Evolutionary conservation across 2,888 invertebrate species (phyloP).

Genomic region (Drosophila melanosoma): DNA sequence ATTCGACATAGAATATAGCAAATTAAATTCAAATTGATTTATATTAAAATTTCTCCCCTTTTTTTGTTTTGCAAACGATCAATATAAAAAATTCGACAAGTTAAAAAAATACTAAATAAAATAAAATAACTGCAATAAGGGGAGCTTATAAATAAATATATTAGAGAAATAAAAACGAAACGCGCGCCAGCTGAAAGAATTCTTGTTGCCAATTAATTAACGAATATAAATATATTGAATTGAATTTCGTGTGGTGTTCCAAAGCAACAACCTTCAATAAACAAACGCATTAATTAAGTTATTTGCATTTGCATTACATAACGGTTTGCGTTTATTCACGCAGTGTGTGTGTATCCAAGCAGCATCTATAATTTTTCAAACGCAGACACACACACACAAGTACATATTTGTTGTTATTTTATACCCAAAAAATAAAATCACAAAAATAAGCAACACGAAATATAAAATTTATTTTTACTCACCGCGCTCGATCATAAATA

Average conservation of each 20-base stretch:
- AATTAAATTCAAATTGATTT: conserved; percentile 50
- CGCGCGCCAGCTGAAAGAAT: conserved; percentile 51
- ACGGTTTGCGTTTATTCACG: conserved; percentile 20
- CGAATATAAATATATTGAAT: conserved; percentile 21
- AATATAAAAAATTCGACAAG: conserved; percentile 36
- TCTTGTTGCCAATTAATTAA: conserved; percentile 46
- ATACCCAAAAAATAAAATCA: conserved; percentile 33
- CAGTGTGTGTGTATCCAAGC: conserved; percentile 10
- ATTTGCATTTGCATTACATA: conserved; percentile 52
- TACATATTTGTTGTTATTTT: conserved; percentile 26
- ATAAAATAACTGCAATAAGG: conserved; percentile 10
- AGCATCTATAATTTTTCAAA: conserved; percentile 27
- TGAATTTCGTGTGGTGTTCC: conserved; percentile 58
- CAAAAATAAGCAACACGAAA: conserved; percentile 23
- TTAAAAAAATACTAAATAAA: conserved; percentile 6
- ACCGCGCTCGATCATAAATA: conserved; percentile 54
- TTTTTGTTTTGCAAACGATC: conserved; percentile 31
- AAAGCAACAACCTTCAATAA: conserved; percentile 30
- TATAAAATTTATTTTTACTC: conserved; percentile 55
- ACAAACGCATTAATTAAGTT: conserved; percentile 58
- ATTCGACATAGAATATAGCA: conserved; percentile 66
- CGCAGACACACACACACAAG: not conserved
- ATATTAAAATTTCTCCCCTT: not conserved
- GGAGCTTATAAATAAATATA: conserved; percentile 23
- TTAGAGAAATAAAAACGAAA: conserved; percentile 57